A percentile compares a stretch with the other conserved stretches of the same genome.
phyloP scores from a whole-genome alignment of 1,140 invertebrate genomes.

The Drosophila saltans region DNA sequence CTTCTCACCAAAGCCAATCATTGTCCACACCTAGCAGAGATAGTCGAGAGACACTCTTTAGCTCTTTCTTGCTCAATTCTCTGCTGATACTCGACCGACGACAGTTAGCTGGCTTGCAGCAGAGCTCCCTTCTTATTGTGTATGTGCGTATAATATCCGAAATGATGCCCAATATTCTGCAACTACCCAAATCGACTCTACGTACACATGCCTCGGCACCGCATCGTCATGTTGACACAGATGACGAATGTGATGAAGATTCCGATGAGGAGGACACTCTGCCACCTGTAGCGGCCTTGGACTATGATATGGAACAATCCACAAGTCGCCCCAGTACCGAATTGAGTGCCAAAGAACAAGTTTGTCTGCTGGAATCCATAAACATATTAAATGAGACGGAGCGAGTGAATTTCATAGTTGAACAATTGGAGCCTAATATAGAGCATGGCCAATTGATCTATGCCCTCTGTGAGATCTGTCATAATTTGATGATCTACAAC shows the following conservation, averaged over 20 bases:
- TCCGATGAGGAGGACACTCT: constrained; percentile 83
- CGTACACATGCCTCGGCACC: constrained; percentile 56
- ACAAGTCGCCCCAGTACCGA: constrained; percentile 57
- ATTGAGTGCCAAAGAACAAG: constrained; percentile 83
- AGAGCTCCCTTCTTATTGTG: constrained; percentile 51
- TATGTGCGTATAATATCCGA: constrained; percentile 80
- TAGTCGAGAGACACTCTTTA: constrained; percentile 48
- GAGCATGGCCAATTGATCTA: constrained; percentile 85
- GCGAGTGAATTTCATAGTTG: constrained; percentile 86
- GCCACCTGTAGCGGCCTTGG: constrained; percentile 27
- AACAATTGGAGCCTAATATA: constrained; percentile 86
- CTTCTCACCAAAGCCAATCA: constrained; percentile 2
- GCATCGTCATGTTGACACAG: constrained; percentile 84
- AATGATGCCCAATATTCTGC: constrained; percentile 83
- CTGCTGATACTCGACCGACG: constrained; percentile 87
- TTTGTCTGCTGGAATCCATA: constrained; percentile 84
- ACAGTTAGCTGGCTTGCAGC: constrained; percentile 85
- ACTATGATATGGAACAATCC: constrained; percentile 64
- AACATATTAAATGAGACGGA: constrained; percentile 87
- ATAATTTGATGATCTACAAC: constrained; percentile 90
- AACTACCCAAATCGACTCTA: constrained; percentile 73
- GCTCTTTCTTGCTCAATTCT: constrained; percentile 85
- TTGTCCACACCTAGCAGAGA: constrained; percentile 24
- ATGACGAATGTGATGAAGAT: constrained; percentile 83
- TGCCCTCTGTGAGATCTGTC: constrained; percentile 89